A percentile compares a stretch with the other conserved stretches of the same genome.
These are phyloP conservation scores for Otolemur crassicaudatus DNA, from an alignment of 2,797 vertebrate species.

Conservation along the genomic window DNA sequence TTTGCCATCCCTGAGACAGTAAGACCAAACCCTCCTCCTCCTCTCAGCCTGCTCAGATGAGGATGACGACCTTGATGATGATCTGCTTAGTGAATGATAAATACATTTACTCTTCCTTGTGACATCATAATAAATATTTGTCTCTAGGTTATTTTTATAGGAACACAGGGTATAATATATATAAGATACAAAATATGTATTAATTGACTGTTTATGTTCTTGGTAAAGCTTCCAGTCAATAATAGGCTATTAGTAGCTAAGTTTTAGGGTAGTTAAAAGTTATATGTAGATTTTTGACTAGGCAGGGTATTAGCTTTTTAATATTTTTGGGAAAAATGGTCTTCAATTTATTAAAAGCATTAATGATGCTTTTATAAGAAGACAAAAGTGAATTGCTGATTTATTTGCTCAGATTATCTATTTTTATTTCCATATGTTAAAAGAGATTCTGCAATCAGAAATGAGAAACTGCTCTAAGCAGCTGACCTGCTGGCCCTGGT, in stretches of 20 bases:
- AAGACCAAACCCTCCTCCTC: not conserved
- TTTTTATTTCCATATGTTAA: conserved; percentile 32
- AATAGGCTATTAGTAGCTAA: not conserved
- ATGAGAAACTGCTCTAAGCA: conserved; percentile 26
- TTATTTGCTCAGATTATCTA: conserved; percentile 60
- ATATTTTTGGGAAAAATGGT: not conserved
- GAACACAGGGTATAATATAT: not conserved
- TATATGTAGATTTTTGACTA: not conserved
- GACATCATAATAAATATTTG: not conserved
- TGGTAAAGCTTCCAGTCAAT: not conserved
- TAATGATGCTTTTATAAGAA: conserved; percentile 33
- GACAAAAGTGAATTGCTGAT: conserved; percentile 36
- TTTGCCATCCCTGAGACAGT: not conserved
- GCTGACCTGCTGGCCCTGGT: conserved; percentile 16
- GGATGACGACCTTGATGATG: not conserved
- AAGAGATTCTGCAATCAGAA: conserved; percentile 45
- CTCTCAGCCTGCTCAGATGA: not conserved
- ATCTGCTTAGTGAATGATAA: not conserved
- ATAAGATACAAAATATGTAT: not conserved
- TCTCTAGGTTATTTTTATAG: not conserved
- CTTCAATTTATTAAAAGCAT: conserved; percentile 50
- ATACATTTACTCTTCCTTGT: not conserved
- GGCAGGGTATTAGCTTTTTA: not conserved
- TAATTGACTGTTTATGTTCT: not conserved
- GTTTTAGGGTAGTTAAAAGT: not conserved